Evolutionary conservation across 1,140 invertebrate genomes (phyloP).

Genomic region (Onthophagus taurus): DNA sequence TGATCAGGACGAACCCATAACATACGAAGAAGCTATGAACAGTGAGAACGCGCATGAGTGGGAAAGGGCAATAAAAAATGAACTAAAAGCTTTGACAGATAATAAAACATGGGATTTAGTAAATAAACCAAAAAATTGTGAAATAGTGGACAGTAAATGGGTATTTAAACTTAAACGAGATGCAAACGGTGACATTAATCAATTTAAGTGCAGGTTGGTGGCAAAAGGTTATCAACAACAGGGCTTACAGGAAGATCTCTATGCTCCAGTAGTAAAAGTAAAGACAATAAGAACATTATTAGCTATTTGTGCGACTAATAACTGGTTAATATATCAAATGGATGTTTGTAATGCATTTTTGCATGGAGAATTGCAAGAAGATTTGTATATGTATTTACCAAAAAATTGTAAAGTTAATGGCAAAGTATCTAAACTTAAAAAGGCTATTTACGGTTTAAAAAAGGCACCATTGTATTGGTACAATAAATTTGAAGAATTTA

Average conservation of each 20-base stretch:
- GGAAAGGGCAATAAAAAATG: conserved; percentile 27
- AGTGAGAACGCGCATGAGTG: conserved; percentile 20
- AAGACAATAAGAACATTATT: too few species aligned
- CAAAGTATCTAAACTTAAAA: conserved; percentile 19
- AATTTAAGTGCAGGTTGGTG: too few species aligned
- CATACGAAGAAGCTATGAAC: conserved; percentile 9
- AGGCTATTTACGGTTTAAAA: conserved; percentile 36
- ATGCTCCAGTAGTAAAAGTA: too few species aligned
- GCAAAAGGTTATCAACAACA: too few species aligned
- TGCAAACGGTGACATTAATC: conserved; percentile 17
- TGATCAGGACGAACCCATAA: conserved; percentile 3
- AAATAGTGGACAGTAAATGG: conserved; percentile 26
- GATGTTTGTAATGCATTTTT: too few species aligned
- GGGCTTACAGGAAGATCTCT: too few species aligned
- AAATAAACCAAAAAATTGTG: conserved; percentile 19
- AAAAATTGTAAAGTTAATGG: conserved; percentile 13
- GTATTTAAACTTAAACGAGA: conserved; percentile 31
- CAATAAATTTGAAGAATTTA: conserved; percentile 22
- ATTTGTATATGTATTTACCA: conserved; percentile 20
- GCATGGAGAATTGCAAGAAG: conserved; percentile 19
- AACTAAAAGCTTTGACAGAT: conserved; percentile 25
- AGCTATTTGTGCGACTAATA: too few species aligned
- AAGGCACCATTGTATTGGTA: conserved; percentile 30
- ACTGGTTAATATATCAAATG: too few species aligned
- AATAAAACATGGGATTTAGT: conserved; percentile 28